Evolutionary conservation across 2,888 invertebrate species (phyloP).

Genomic region (Polietes domitor): DNA sequence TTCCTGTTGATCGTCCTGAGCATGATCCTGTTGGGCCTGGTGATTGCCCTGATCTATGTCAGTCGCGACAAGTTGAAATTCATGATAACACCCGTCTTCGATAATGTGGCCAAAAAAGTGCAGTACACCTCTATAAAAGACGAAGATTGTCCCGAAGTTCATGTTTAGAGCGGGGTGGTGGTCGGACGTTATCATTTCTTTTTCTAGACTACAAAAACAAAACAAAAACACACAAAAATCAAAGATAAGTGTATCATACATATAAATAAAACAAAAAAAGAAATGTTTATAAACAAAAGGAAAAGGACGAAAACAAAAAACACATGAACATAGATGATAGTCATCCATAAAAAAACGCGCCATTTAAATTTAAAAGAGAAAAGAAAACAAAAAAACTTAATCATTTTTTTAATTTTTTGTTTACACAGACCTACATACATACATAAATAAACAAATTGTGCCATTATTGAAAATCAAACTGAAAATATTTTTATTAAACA

Average conservation of each 20-base stretch:
- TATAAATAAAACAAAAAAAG: constrained; percentile 12
- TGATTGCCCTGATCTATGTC: constrained; percentile 84
- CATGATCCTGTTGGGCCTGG: constrained; percentile 82
- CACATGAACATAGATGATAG: constrained; percentile 24
- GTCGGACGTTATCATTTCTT: background rate
- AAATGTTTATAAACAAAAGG: constrained; percentile 15
- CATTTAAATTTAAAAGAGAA: constrained; percentile 35
- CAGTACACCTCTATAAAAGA: constrained; percentile 88
- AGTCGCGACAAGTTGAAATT: constrained; percentile 84
- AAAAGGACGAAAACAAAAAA: constrained; percentile 9
- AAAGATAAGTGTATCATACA: constrained; percentile 40
- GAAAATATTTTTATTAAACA: background rate
- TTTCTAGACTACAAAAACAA: constrained; percentile 1
- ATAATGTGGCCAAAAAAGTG: constrained; percentile 86
- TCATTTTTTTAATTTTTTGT: background rate
- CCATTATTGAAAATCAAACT: constrained; percentile 20
- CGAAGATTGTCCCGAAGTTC: constrained; percentile 82
- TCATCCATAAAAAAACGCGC: constrained; percentile 20
- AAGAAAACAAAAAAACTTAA: constrained; percentile 12
- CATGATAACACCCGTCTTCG: constrained; percentile 84
- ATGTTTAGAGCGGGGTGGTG: constrained; percentile 74
- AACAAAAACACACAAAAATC: constrained; percentile 11
- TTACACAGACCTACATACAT: no score
- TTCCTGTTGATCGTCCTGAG: constrained; percentile 82
- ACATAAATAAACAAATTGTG: constrained; percentile 15